Conservation (phyloP, 2,888 invertebrate species). For the Lumbricus terrestris region DNA sequence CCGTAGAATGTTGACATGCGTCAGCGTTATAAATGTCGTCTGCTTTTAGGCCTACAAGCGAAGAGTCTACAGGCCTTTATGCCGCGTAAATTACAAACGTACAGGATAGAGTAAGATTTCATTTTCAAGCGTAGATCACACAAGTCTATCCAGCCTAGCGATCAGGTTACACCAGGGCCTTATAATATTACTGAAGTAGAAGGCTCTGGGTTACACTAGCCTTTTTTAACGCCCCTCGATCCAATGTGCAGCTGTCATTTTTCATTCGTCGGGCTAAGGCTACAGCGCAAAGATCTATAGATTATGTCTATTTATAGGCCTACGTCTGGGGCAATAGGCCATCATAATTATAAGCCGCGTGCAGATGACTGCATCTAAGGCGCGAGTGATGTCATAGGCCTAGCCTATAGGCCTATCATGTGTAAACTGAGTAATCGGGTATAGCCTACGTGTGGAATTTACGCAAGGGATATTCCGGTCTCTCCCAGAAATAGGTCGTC, state of each 20-base stretch:
- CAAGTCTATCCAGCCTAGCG: neutral
- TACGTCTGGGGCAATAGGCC: no score
- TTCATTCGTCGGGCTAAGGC: neutral
- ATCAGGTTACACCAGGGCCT: neutral
- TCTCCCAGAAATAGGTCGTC: constrained; percentile 11
- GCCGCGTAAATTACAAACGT: neutral
- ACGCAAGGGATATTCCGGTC: neutral
- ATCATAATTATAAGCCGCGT: no score
- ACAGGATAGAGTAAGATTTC: neutral
- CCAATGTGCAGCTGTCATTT: neutral
- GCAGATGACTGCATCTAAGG: neutral
- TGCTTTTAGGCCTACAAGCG: neutral
- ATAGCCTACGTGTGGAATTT: neutral
- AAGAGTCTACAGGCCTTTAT: neutral
- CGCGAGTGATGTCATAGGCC: neutral
- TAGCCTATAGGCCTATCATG: no score
- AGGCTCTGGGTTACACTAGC: no score
- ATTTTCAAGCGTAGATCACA: neutral
- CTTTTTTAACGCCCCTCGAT: neutral
- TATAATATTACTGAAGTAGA: no score
- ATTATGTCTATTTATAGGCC: no score
- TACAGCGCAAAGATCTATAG: neutral
- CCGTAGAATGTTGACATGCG: neutral
- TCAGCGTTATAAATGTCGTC: neutral
- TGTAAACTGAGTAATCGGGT: neutral